These are phyloP conservation scores for Indri indri DNA, from an alignment of 2,113 vertebrate genomes.

Conservation along the genomic window DNA sequence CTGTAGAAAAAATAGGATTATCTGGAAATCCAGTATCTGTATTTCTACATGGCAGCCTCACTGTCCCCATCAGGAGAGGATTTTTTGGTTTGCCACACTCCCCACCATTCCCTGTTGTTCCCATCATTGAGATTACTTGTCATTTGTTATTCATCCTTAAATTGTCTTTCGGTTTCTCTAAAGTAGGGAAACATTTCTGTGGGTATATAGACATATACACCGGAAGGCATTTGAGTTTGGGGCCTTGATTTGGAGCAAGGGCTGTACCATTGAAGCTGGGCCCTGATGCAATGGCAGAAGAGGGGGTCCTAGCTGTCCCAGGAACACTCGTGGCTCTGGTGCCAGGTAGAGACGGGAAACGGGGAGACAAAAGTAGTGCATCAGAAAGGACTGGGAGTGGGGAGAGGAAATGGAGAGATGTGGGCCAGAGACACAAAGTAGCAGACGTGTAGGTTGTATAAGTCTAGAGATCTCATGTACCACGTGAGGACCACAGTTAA, in stretches of 20 bases:
- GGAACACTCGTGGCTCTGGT: not conserved
- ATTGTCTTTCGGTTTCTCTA: not conserved
- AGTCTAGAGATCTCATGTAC: not conserved
- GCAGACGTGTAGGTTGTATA: not conserved
- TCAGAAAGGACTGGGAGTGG: not conserved
- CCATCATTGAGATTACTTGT: not conserved
- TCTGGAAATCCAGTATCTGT: not conserved
- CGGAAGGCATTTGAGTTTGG: not conserved
- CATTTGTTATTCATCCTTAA: conserved; percentile 27
- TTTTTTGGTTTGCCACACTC: not conserved
- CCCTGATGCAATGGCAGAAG: not conserved
- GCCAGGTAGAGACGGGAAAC: not conserved
- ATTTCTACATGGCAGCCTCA: not conserved
- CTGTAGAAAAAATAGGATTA: not conserved
- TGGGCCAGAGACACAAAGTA: not conserved
- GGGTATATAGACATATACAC: not conserved
- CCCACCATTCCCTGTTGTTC: not conserved
- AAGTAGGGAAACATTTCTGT: not conserved
- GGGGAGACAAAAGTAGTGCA: not conserved
- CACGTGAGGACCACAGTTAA: not conserved
- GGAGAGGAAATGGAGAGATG: not conserved
- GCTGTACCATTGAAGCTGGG: not conserved
- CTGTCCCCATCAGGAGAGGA: not conserved
- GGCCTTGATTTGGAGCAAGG: conserved; percentile 5
- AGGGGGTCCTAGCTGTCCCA: not conserved